Percentiles rank a stretch among this genome's conserved stretches.
These are phyloP conservation scores for Brevipalpus yothersi DNA, from an alignment of 1,140 invertebrate genomes.

Conservation along the genomic window DNA sequence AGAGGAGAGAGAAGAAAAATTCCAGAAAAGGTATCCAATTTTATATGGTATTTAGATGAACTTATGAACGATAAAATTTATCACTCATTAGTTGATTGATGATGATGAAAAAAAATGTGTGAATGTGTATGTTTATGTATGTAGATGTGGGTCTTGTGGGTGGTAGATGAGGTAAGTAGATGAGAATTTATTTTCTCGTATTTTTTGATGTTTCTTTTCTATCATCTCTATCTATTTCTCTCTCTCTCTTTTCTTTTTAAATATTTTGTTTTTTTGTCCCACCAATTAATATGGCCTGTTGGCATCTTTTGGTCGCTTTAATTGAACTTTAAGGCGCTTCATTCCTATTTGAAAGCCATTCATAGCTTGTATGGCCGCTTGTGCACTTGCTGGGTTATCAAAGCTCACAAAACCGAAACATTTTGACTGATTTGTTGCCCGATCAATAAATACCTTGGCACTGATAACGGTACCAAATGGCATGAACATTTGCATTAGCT, in stretches of 20 bases:
- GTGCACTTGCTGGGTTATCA: conserved; percentile 90
- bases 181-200: no score
- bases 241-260: not conserved
- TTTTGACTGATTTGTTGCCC: conserved; percentile 89
- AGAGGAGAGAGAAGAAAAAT: no score
- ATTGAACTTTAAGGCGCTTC: conserved; percentile 97
- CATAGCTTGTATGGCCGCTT: conserved; percentile 96
- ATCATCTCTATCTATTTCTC: not conserved
- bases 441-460: conserved; percentile 97
- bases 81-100: no score
- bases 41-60: no score
- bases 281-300: conserved; percentile 2
- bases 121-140: no score
- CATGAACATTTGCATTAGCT: conserved; percentile 75
- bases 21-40: no score
- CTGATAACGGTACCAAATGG: conserved; percentile 90
- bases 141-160: no score
- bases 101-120: no score
- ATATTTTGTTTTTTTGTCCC: not conserved
- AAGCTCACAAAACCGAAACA: conserved; percentile 99
- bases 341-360: conserved; percentile 99
- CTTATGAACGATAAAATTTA: no score
- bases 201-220: no score
- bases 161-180: no score
- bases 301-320: conserved; percentile 84